Base-by-base conservation (phyloP, 2,888 invertebrate species). In the Parthenolecanium corni region DNA sequence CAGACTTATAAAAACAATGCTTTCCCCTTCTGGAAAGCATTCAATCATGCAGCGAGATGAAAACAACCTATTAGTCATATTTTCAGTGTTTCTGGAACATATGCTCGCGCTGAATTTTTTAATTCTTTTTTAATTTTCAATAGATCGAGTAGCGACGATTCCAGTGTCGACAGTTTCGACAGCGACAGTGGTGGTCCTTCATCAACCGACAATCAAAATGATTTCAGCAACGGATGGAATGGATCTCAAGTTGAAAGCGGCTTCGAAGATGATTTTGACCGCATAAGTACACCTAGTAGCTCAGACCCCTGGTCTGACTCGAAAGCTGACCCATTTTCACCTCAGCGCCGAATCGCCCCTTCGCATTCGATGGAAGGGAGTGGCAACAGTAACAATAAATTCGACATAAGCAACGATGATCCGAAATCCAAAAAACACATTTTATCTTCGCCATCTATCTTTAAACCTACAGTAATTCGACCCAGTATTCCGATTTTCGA, bases 261-360 rank as follows among this genome's bases (percentile, higher is more conserved):
- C 3, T 89, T 89, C 71, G 89, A 89, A 73, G 89, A 88, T 75
- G 88, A 89, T 72, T 86, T 86, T 72, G 85, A 86, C 71, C 76
- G 82, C 51, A 82, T 64, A 47, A 63, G 54, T 63, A 62, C 66
- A 11, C 54, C 61, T 18, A 53, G 38, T 53, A 64, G 65, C 51
- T 64, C 66, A 31, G 66, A 68, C 62, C 52, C 65, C 6, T 67
- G 66, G 38, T 66, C 68, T 3, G 64, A 67, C 9, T 44, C 23
- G 6, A 62, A 62, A 42, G 20, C 57, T 47, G 81, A 81, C 72
- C 81, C 81, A 6, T 81, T 82, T 70, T 80, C 80, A 21, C 78
- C 79, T 2, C 69, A 75, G 47, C 66, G 46, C 65, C 65, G 42
- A 69, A 64, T 66, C 40, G 56, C 40, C 67, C 64, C 57, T 16